Base-by-base conservation (phyloP, 2,888 invertebrate species). In the Leptinotarsa juncta region DNA sequence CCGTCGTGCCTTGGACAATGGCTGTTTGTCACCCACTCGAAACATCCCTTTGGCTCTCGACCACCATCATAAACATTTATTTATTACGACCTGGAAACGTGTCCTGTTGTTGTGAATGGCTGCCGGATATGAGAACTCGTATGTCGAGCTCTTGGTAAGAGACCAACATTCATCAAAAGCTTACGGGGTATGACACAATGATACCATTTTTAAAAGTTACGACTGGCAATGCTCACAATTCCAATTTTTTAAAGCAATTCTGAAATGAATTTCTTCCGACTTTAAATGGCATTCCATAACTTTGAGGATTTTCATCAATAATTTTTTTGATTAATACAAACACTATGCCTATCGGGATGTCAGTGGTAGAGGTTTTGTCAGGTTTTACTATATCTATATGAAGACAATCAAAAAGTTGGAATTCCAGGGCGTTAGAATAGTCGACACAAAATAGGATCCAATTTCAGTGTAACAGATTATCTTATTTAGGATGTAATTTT, bases 21-120 rank as follows among this genome's bases (percentile, higher is more conserved):
- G 80, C 73, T 78, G 78, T 81, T 82, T 81, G 81, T 81, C 81
- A 81, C 81, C 81, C 78, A 79, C 80, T 82, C 74, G 74, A 80
- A 42, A 74, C 71, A 77, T 74, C 76, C 75, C 70, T 75, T 67
- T 57, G 49, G 69, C 71, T 70, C 71, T 78, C 72, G 65, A 78
- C 78, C 71, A 73, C 72, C 77, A 73, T 73, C 72, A 76, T 74
- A 74, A 69, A 74, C 78, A 75, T 76, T 78, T 79, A 80, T 81
- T 80, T 79, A 79, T 74, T 68, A 70, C 71, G 68, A 75, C 66
- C 68, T 70, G 71, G 51, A 73, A 73, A 78, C 72, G 72, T 71
- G 78, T 65, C 62, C 15, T 62, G 68, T 57, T 73, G 74, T 67
- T 48, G 74, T 74, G 62, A 67, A 66, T 50, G 71, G n/a, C 55